Base-by-base conservation (phyloP, 2,113 vertebrate species). In the Platanista minor region DNA sequence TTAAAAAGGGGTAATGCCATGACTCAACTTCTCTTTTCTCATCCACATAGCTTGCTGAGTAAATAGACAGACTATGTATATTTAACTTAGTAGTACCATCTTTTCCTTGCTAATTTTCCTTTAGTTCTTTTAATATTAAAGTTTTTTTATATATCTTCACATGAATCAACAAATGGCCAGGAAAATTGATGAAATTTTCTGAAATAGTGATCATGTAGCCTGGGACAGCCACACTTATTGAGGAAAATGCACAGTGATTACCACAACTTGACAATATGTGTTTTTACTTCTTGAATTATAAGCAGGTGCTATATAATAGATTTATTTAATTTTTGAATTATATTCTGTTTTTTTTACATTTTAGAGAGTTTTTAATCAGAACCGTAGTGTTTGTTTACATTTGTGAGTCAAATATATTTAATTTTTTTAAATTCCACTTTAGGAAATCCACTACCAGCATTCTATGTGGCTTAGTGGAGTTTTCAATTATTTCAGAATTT, bases 401-500 rank as follows among this genome's bases (percentile, higher is more conserved):
- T 52, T 88, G 12, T 82, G 57, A 11, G 29, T 90, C 13, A 87
- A 66, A 33, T 57, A 71, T 69, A 72, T 69, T n/a, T 84, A n/a
- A 39, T 69, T 64, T 7, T 7, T 39, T 94, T 80, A 78, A 86
- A 59, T 93, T 93, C n/a, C 20, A 59, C 29, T 46, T 93, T 61
- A 75, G 43, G 33, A 62, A 97, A 89, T 52, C 6, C 2, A 54
- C 2, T 59, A 2, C 11, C 13, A 82, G 13, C 6, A 80, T 88
- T 43, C 17, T 92, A 41, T 97, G n/a, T 80, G 84, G 41, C 33
- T 96, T 91, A 29, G 13, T 86, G 31, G 36, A 62, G 23, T 88
- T 98, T 94, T 41, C 59, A 83, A 71, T 97, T 52, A 57, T 88
- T 1, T 2, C 1, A 62, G 12, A 82, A 43, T 89, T 98, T 93